Base-by-base conservation (phyloP, 2,888 invertebrate species). In the Pogonocherus hispidulus region DNA sequence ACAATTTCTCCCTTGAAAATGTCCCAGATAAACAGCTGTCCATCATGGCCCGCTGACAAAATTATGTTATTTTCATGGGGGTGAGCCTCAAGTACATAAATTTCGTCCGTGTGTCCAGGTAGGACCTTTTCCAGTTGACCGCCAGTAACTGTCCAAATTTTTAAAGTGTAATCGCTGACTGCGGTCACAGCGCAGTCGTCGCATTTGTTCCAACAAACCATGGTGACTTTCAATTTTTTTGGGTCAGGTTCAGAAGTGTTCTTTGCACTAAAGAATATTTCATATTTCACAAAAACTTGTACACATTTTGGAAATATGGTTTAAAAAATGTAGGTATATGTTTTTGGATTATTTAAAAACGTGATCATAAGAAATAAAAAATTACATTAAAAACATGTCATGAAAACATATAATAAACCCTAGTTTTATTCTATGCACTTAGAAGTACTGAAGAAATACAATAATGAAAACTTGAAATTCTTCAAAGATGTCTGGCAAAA, bases 21-120 rank as follows among this genome's bases (percentile, higher is more conserved):
- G 84, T 95, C 93, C 96, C 96, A 96, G 72, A 96, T 89, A 78
- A 94, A 91, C 54, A 96, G 89, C 82, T 94, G 92, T 0, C 99
- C 99, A 87, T 99, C 99, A 84, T 99, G 99, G 0, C 98, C 98
- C 35, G 98, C 98, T 60, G 96, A 97, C 49, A 99, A 87, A 74
- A 98, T 86, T 63, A 98, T 90, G 79, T 89, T 91, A 80, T 92
- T 89, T 87, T 96, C 93, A 67, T 89, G 89, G 0, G 99, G 98
- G 87, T 98, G 97, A 19, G 95, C 90, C 87, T 98, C 97, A 63
- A 99, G 86, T 16, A 98, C 97, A 87, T 95, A 99, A 1, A 96
- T 92, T 86, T 98, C 98, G 86, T 97, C 97, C 63, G 92, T 91
- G 86, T 99, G 99, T 0, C 94, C 96, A 41, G 88, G 86, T 60